Conservation (phyloP, 64 coral and sea anemone genomes). For the Stichodactyla helianthus region DNA sequence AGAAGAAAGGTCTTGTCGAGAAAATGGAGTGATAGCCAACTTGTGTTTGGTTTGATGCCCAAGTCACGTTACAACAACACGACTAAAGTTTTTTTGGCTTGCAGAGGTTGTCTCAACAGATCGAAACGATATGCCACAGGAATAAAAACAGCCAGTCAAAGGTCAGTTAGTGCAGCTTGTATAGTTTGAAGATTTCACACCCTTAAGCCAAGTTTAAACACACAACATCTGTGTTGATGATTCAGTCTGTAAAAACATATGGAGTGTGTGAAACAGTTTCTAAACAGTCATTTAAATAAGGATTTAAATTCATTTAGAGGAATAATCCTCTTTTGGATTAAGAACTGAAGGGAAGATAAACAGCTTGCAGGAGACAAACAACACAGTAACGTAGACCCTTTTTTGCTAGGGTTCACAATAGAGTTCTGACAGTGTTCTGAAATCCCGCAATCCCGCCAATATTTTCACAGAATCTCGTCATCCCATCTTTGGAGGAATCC, state of each 20-base stretch:
- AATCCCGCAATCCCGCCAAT: no score
- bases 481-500: no score
- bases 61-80: not conserved
- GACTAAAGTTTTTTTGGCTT: not conserved
- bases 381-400: not conserved
- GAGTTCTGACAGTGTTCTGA: no score
- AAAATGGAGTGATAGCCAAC: not conserved
- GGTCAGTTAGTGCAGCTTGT: conserved; percentile 16
- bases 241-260: conserved; percentile 8
- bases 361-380: not conserved
- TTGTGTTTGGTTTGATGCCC: not conserved
- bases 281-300: conserved; percentile 8
- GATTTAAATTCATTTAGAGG: conserved; percentile 15
- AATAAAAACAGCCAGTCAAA: not conserved
- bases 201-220: conserved; percentile 20
- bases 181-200: not conserved
- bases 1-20: not conserved
- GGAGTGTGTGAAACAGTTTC: not conserved
- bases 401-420: not conserved
- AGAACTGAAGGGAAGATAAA: not conserved
- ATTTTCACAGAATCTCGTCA: no score
- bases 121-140: not conserved
- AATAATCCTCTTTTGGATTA: not conserved
- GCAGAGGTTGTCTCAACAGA: not conserved
- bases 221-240: conserved; percentile 24